phyloP scores from a whole-genome alignment of 1,140 invertebrate species.

The Chironomus tepperi region DNA sequence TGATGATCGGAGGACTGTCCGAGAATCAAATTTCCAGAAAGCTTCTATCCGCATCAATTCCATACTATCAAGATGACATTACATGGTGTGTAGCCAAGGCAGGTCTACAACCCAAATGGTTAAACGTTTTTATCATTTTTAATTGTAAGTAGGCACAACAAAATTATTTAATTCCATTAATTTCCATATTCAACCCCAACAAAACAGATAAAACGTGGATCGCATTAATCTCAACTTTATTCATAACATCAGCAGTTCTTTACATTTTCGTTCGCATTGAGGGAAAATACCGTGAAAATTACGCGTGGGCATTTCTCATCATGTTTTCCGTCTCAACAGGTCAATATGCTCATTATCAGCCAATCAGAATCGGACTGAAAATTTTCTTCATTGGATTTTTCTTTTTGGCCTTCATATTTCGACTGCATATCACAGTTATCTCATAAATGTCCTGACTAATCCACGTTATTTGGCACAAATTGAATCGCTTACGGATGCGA shows the following conservation, averaged over 20 bases:
- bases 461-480: conserved; percentile 27
- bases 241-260: conserved; percentile 2
- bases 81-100: conserved; percentile 25
- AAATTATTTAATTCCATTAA: background rate
- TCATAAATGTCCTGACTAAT: conserved; percentile 27
- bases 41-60: conserved; percentile 18
- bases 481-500: conserved; percentile 18
- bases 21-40: conserved; percentile 15
- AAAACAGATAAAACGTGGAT: conserved; percentile 15
- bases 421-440: conserved; percentile 26
- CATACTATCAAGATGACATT: conserved; percentile 26
- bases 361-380: background rate
- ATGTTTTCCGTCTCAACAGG: background rate
- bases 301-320: conserved; percentile 5
- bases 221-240: background rate
- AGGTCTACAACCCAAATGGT: background rate
- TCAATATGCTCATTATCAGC: conserved; percentile 11
- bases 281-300: conserved; percentile 21
- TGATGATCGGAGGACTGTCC: conserved; percentile 24
- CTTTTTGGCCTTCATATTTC: conserved; percentile 25
- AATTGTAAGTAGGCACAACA: background rate
- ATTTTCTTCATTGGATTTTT: conserved; percentile 26
- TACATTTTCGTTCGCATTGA: background rate
- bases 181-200: background rate
- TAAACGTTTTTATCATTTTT: conserved; percentile 25